Evolutionary conservation across 2,888 invertebrate species (phyloP).

Genomic region (Saturnia japonica): DNA sequence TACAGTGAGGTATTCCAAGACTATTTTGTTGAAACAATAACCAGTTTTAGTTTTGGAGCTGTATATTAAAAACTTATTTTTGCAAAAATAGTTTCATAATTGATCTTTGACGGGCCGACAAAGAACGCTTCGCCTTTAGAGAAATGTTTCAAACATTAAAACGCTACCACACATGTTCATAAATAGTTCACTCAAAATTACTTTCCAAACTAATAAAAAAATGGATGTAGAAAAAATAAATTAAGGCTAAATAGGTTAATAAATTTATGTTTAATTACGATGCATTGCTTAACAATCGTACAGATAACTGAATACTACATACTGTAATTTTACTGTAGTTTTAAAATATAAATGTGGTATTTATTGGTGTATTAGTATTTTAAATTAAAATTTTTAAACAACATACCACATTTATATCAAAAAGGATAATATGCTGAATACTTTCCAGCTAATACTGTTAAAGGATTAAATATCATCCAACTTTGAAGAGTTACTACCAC

Average conservation of each 20-base stretch:
- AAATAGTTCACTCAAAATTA: conserved; percentile 17
- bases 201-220: conserved; percentile 19
- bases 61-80: not conserved
- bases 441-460: conserved; percentile 63
- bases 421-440: conserved; percentile 57
- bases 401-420: conserved; percentile 59
- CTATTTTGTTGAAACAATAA: not conserved
- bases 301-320: too few relatives aligned
- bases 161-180: conserved; percentile 45
- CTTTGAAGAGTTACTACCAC: conserved; percentile 35
- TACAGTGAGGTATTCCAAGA: too few relatives aligned
- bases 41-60: not conserved
- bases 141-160: conserved; percentile 65
- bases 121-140: conserved; percentile 45
- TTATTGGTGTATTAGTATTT: too few relatives aligned
- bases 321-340: too few relatives aligned
- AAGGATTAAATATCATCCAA: conserved; percentile 59
- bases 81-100: conserved; percentile 8
- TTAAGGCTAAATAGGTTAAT: conserved; percentile 21
- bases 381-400: conserved; percentile 51
- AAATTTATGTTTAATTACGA: not conserved
- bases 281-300: too few relatives aligned
- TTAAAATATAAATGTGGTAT: too few relatives aligned
- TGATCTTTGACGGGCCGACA: conserved; percentile 31
- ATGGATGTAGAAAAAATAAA: not conserved